phyloP scores from a whole-genome alignment of 2,888 invertebrate genomes.

The Venustoraphidia nigricollis region DNA sequence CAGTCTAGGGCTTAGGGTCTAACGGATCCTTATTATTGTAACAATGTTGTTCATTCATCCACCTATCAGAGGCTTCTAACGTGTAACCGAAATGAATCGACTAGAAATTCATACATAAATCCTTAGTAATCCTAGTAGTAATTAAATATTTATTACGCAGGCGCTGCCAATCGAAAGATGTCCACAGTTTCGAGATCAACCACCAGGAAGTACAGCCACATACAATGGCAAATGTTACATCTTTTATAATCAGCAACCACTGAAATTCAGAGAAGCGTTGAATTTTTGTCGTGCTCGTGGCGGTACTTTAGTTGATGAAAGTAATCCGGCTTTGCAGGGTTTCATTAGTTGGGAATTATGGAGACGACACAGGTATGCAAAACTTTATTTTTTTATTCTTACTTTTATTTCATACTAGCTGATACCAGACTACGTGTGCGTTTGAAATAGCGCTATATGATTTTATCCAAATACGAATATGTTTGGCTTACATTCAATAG shows the following conservation, averaged over 20 bases:
- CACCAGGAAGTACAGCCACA: slow-evolving; percentile 81
- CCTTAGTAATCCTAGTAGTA: no score
- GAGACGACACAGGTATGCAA: slow-evolving; percentile 60
- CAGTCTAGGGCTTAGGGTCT: no score
- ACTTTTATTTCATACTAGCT: not conserved
- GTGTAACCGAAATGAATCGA: no score
- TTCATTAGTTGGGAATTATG: slow-evolving; percentile 92
- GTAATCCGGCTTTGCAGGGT: slow-evolving; percentile 84
- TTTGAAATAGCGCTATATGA: no score
- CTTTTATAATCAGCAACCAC: slow-evolving; percentile 77
- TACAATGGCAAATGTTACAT: slow-evolving; percentile 93
- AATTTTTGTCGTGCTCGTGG: slow-evolving; percentile 67
- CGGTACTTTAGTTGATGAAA: slow-evolving; percentile 78
- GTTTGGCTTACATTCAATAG: no score
- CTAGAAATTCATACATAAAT: no score
- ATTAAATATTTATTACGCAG: slow-evolving; percentile 23
- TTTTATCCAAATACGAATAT: no score
- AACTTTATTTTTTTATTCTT: not conserved
- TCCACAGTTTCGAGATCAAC: slow-evolving; percentile 84
- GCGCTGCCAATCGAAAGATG: slow-evolving; percentile 83
- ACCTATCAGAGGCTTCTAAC: no score
- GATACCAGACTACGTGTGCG: no score
- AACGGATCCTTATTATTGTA: no score
- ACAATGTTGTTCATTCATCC: no score
- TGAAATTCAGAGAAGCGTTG: slow-evolving; percentile 63